phyloP scores from a whole-genome alignment of 2,888 invertebrate genomes.

The Zygogramma bicolorata region DNA sequence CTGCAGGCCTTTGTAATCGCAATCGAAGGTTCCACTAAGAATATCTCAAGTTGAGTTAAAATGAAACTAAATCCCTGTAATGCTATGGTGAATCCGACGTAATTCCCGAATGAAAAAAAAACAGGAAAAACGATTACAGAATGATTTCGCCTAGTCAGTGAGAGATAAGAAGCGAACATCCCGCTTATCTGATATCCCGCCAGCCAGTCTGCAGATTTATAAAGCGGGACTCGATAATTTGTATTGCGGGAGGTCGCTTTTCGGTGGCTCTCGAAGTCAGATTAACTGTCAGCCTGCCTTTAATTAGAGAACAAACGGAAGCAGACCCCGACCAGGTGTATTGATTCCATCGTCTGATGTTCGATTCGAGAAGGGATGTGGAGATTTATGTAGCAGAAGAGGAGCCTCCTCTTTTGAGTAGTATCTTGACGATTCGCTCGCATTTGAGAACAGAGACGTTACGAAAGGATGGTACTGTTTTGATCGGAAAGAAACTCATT shows the following conservation, averaged over 20 bases:
- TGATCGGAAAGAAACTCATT: too few species aligned
- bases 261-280: conserved; percentile 26
- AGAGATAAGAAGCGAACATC: conserved; percentile 8
- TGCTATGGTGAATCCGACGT: too few species aligned
- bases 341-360: conserved; percentile 22
- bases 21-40: too few species aligned
- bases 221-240: conserved; percentile 32
- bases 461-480: too few species aligned
- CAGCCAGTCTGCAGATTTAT: conserved; percentile 24
- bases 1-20: too few species aligned
- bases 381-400: background rate
- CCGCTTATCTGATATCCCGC: conserved; percentile 20
- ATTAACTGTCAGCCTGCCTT: conserved; percentile 28
- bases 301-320: conserved; percentile 33
- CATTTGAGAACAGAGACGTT: too few species aligned
- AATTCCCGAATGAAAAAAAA: too few species aligned
- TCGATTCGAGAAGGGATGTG: background rate
- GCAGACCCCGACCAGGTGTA: conserved; percentile 28
- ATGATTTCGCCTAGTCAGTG: conserved; percentile 9
- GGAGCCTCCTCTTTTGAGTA: background rate
- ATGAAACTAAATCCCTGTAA: too few species aligned
- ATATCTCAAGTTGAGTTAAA: too few species aligned
- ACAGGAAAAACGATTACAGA: conserved; percentile 18
- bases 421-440: background rate
- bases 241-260: conserved; percentile 20